Conservation (phyloP, 2,888 invertebrate species). For the Hymenopus coronatus region DNA sequence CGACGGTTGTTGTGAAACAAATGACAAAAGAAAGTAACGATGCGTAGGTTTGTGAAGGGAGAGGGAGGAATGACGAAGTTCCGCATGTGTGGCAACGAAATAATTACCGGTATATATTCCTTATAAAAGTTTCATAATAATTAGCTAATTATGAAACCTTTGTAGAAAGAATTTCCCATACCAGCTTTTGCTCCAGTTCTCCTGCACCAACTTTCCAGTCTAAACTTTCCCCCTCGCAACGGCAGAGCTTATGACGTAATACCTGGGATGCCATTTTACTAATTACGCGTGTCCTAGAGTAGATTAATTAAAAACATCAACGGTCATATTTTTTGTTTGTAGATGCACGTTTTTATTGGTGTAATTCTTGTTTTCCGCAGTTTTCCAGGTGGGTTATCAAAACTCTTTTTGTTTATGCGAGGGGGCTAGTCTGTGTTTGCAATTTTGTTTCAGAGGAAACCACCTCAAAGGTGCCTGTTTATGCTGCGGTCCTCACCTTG, state of each 20-base stretch:
- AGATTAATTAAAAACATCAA: constrained; percentile 21
- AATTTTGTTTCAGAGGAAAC: background rate
- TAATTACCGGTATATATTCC: background rate
- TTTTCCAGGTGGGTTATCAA: constrained; percentile 26
- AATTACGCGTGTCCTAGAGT: constrained; percentile 8
- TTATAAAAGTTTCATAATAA: background rate
- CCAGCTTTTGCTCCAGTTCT: background rate
- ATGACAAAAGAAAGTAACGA: background rate
- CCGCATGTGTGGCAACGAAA: background rate
- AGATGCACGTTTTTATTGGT: constrained; percentile 3
- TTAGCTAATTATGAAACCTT: background rate
- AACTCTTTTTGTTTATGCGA: constrained; percentile 12
- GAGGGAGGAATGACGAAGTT: background rate
- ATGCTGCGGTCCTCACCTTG: background rate
- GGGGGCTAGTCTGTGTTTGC: background rate
- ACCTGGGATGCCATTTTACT: constrained; percentile 9
- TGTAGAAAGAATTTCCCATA: background rate
- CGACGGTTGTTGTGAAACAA: background rate
- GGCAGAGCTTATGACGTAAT: background rate
- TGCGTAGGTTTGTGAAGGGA: background rate
- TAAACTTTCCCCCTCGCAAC: background rate
- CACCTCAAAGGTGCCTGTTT: background rate
- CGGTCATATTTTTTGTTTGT: constrained; percentile 3
- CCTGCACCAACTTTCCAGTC: background rate
- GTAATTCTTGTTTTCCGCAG: constrained; percentile 6